Base-by-base conservation (phyloP, 2,888 invertebrate genomes). In the Oithona nana region DNA sequence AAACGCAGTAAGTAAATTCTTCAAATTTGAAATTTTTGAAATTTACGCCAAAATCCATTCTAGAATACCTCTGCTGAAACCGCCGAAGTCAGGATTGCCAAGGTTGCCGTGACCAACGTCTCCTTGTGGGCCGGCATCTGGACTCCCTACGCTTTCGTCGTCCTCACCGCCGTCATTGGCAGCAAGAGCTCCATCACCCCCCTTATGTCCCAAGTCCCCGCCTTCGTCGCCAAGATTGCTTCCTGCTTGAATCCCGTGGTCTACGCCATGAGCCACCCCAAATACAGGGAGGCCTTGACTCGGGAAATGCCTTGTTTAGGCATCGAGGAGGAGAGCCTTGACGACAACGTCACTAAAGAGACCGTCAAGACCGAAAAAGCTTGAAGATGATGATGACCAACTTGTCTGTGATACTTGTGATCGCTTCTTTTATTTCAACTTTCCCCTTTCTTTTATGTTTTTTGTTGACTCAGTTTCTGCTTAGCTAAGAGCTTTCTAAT, bases 31-130 rank as follows among this genome's bases (percentile, higher is more conserved):
- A n/a, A n/a, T n/a, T n/a, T n/a, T n/a, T n/a, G n/a, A n/a, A n/a
- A n/a, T n/a, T n/a, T n/a, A n/a, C n/a, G n/a, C n/a, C n/a, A n/a
- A n/a, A n/a, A n/a, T 63, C 20, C 26, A 1, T 64, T 48, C 1
- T 26, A 65, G 64, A 59, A 64, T 16, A 29, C 61, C n/a, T 64
- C 64, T 26, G 65, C 65, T 20, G 61, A 64, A 28, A 65, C 62
- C 24, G 65, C 63, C 11, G 66, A 66, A 31, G 65, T 66, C 56
- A 64, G 63, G 57, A 65, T 66, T 49, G 65, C 65, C 54, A 66
- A 65, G 64, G 65, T 64, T 13, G 64, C 66, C 1, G 24, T 66
- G 39, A 65, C 64, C 13, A 64, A 64, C 13, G 66, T 66, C 11
- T 63, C 65, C 28, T 61, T 66, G 48, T 66, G 66, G 65, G 64